Evolutionary conservation across 2,113 vertebrate genomes (phyloP), one percentile per base, ranked within the genome.

Genomic region (Pachycephala philippinensis): DNA sequence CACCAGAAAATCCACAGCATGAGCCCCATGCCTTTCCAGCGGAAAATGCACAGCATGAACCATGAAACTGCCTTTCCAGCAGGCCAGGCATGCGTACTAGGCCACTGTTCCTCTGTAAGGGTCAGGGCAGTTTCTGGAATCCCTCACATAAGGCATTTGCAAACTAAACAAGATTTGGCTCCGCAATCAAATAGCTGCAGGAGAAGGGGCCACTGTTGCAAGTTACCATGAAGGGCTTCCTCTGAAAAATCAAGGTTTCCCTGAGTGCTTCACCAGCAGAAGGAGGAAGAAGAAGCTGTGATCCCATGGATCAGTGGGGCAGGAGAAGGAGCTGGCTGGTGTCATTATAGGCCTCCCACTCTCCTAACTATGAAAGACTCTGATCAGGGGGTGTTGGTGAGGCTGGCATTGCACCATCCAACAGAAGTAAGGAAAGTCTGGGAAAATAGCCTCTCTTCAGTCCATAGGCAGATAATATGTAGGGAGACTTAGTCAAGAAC

Each of bases 31-130:
- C n/a, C n/a, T n/a, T n/a, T n/a, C n/a, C n/a, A n/a, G n/a, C n/a
- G n/a, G n/a, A n/a, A n/a, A n/a, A n/a, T n/a, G n/a, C n/a, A n/a
- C n/a, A n/a, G n/a, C n/a, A n/a, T n/a, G n/a, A n/a, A n/a, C n/a
- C n/a, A n/a, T n/a, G n/a, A n/a, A n/a, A n/a, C n/a, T n/a, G 28
- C 19, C 47, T 61, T 76, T 86, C n/a, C n/a, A 37, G 35, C 37
- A 53, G 40, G 9, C 2, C 2, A 13, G 23, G 10, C 60, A 31
- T 12, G 10, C 0, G 0, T 65, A 28, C 31, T 47, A 65, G 61
- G 24, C 65, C 26, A 20, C 35, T 60, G 35, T 35, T 79, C 18
- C 27, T 39, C 19, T 0, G 12, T 53, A 53, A 68, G 39, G 28
- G 26, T 61, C 37, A 63, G 40, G 27, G 26, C 37, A 66, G 42